These are phyloP conservation scores for Sphaerophoria rueppellii DNA, from an alignment of 2,888 invertebrate genomes.

Conservation along the genomic window DNA sequence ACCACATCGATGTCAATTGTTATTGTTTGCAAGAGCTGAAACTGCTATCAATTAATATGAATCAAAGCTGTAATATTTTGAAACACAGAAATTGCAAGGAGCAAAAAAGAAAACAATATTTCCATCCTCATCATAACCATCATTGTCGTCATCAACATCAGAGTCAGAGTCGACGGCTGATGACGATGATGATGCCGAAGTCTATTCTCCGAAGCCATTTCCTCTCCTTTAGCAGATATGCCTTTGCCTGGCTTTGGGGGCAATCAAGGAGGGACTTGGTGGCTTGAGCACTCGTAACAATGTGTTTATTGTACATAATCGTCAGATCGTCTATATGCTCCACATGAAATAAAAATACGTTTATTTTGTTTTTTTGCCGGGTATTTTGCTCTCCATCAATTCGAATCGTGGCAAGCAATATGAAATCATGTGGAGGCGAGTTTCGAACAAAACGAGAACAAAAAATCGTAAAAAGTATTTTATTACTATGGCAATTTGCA, in stretches of 20 bases:
- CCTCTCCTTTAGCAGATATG: conserved; percentile 16
- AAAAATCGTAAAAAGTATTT: conserved; percentile 22
- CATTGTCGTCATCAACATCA: not conserved
- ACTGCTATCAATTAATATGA: conserved; percentile 55
- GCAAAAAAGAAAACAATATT: conserved; percentile 21
- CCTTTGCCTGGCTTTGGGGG: not conserved
- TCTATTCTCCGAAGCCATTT: not conserved
- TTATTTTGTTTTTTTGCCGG: conserved; percentile 27
- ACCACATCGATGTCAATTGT: conserved; percentile 30
- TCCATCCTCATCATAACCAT: conserved; percentile 47
- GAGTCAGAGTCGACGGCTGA: not conserved
- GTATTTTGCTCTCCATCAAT: not conserved
- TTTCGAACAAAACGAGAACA: conserved; percentile 31
- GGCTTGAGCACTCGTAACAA: conserved; percentile 41
- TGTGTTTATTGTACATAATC: conserved; percentile 62
- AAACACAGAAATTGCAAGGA: not conserved
- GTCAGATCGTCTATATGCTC: conserved; percentile 41
- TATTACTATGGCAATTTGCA: conserved; percentile 65
- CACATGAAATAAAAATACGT: conserved; percentile 45
- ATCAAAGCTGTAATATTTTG: conserved; percentile 17
- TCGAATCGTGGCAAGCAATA: conserved; percentile 51
- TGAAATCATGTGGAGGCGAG: conserved; percentile 57
- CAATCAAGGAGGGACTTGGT: conserved; percentile 4
- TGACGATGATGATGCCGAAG: not conserved
- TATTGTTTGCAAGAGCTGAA: conserved; percentile 3